Evolutionary conservation across 2,113 vertebrate species (phyloP), one percentile per base, ranked within the genome.

Genomic region (Chloroceryle aenea): DNA sequence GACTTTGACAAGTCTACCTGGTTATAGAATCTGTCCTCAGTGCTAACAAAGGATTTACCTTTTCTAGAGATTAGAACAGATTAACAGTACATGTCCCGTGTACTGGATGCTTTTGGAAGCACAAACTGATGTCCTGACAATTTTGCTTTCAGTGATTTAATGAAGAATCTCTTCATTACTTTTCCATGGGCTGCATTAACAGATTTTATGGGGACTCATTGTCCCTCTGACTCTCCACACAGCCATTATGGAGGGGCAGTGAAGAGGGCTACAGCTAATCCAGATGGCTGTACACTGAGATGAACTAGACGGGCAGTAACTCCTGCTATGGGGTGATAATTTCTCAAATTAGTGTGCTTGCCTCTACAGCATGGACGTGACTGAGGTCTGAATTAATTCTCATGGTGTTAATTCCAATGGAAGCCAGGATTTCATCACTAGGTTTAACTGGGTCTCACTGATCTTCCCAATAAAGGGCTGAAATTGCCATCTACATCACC

Each of bases 341-440:
- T 86, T 77, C 83, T 74, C 47, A 77, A 45, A 62, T 76, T 30
- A 84, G 13, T 12, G 63, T 86, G 34, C 72, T 68, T 64, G 40
- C 40, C 85, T 93, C 58, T 80, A 34, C 59, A 66, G 55, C 42
- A 21, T 66, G 69, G 90, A 21, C 58, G 27, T 88, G 79, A 40
- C 72, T 55, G 26, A 77, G 55, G 22, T 88, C 55, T 84, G 79
- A 93, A 86, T 89, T 89, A 68, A 76, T 77, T 87, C 82, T 88
- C 25, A 18, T 19, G 27, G 38, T 36, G 11, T 58, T 90, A 79
- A 85, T 74, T 76, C 42, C 45, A 62, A 11, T 36, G n/a, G 67
- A 89, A 93, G 26, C 36, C 62, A 76, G 77, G 67, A 90, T 48
- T 64, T 69, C 40, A 43, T 76, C 30, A 9, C 62, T 42, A 7